A percentile compares a stretch with the other conserved stretches of the same genome.
Evolutionary conservation across 2,888 invertebrate genomes (phyloP).

Genomic region (Synanthedon tipuliformis): DNA sequence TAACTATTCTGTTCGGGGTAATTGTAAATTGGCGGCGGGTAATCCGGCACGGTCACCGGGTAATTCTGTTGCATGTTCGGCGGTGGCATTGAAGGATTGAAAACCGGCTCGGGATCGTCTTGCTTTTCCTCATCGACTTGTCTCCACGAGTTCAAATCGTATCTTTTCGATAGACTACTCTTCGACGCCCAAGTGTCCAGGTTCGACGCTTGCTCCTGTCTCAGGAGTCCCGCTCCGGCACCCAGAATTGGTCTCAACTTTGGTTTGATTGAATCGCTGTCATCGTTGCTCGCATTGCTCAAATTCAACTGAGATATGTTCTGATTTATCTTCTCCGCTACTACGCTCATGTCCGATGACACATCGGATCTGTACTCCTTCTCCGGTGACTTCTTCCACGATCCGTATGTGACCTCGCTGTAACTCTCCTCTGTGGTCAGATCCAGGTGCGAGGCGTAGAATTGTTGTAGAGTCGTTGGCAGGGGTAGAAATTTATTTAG

Average conservation of each 20-base stretch:
- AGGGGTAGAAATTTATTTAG: conserved; percentile 58
- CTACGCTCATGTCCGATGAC: conserved; percentile 12
- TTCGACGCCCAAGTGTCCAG: conserved; percentile 47
- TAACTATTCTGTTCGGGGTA: not conserved
- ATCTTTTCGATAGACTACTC: conserved; percentile 38
- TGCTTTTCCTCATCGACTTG: conserved; percentile 37
- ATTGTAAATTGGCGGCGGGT: not conserved
- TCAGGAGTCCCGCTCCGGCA: conserved; percentile 44
- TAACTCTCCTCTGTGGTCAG: conserved; percentile 44
- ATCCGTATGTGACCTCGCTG: conserved; percentile 55
- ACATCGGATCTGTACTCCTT: conserved; percentile 29
- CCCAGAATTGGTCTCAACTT: conserved; percentile 56
- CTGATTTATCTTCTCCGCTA: conserved; percentile 30
- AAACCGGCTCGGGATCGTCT: conserved; percentile 28
- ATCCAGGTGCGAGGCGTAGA: conserved; percentile 56
- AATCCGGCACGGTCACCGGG: not conserved
- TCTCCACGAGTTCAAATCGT: conserved; percentile 57
- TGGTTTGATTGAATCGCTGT: conserved; percentile 49
- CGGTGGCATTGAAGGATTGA: conserved; percentile 41
- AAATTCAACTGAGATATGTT: conserved; percentile 46
- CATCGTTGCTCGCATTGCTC: conserved; percentile 30
- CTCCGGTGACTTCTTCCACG: conserved; percentile 53
- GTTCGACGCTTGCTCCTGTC: conserved; percentile 44
- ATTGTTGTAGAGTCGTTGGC: conserved; percentile 54
- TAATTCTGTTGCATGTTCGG: conserved; percentile 13